These are phyloP conservation scores for Myripristis jacobus DNA, from an alignment of 2,797 vertebrate species.

Conservation along the genomic window DNA sequence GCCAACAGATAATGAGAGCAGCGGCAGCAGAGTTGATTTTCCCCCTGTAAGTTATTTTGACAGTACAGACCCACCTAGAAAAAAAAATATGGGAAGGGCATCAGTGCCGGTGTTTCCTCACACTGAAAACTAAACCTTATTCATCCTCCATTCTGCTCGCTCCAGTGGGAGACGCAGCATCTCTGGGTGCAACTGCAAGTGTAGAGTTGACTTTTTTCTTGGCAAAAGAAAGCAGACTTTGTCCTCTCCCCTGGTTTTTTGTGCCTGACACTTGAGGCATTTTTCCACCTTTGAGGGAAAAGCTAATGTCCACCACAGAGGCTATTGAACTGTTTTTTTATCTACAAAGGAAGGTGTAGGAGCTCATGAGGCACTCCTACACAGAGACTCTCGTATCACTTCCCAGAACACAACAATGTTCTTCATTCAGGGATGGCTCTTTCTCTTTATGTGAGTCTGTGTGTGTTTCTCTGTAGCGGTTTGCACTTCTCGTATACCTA, in stretches of 20 bases:
- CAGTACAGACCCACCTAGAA: no score
- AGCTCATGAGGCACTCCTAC: background rate
- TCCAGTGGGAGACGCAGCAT: no score
- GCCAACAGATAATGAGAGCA: no score
- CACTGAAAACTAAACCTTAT: background rate
- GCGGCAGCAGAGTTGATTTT: no score
- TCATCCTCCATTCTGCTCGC: background rate
- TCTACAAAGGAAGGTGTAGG: background rate
- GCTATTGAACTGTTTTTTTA: background rate
- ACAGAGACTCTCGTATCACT: conserved; percentile 1
- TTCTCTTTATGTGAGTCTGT: background rate
- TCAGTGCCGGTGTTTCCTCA: conserved; percentile 2
- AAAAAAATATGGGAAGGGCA: no score
- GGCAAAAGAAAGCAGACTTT: background rate
- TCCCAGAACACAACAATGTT: background rate
- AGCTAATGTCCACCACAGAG: conserved; percentile 5
- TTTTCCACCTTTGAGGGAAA: background rate
- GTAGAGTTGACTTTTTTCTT: background rate
- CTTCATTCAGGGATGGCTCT: background rate
- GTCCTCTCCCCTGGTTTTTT: background rate
- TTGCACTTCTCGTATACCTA: background rate
- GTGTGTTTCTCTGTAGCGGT: background rate
- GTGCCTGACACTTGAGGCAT: background rate
- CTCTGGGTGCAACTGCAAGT: background rate
- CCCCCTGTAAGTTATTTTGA: no score